phyloP scores from a whole-genome alignment of 1,140 invertebrate species.

The Halyomorpha halys region DNA sequence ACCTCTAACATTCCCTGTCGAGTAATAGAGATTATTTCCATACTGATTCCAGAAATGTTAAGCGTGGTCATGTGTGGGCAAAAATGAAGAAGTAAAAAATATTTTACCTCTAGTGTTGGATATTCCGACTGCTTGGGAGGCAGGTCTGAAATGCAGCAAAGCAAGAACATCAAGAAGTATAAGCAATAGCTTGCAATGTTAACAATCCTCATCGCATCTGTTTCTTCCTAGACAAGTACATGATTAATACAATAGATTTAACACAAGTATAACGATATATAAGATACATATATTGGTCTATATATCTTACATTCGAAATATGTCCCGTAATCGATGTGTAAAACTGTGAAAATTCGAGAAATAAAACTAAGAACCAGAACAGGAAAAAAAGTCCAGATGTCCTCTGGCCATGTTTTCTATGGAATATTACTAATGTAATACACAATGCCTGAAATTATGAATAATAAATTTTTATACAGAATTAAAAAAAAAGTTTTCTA shows the following conservation, averaged over 20 bases:
- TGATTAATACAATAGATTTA: no score
- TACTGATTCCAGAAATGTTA: no score
- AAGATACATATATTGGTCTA: no score
- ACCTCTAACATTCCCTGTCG: no score
- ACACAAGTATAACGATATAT: no score
- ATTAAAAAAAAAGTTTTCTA: neutral
- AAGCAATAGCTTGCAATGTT: slow-evolving; percentile 75
- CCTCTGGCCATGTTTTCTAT: slow-evolving; percentile 69
- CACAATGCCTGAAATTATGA: slow-evolving; percentile 52
- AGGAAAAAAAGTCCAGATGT: slow-evolving; percentile 79
- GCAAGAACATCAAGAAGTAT: slow-evolving; percentile 57
- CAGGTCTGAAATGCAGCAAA: slow-evolving; percentile 74
- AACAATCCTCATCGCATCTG: slow-evolving; percentile 37
- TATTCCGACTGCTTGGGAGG: slow-evolving; percentile 57
- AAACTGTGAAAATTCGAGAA: slow-evolving; percentile 62
- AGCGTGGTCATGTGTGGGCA: no score
- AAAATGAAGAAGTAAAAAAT: slow-evolving; percentile 7
- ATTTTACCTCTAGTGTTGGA: slow-evolving; percentile 50
- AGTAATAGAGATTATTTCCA: no score
- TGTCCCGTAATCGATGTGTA: no score
- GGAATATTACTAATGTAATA: slow-evolving; percentile 57
- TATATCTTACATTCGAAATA: no score
- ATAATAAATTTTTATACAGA: slow-evolving; percentile 15
- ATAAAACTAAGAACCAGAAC: slow-evolving; percentile 69
- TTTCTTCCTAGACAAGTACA: no score